These are phyloP conservation scores for Protobothrops mucrosquamatus DNA, from an alignment of 2,113 vertebrate genomes.

Conservation along the genomic window DNA sequence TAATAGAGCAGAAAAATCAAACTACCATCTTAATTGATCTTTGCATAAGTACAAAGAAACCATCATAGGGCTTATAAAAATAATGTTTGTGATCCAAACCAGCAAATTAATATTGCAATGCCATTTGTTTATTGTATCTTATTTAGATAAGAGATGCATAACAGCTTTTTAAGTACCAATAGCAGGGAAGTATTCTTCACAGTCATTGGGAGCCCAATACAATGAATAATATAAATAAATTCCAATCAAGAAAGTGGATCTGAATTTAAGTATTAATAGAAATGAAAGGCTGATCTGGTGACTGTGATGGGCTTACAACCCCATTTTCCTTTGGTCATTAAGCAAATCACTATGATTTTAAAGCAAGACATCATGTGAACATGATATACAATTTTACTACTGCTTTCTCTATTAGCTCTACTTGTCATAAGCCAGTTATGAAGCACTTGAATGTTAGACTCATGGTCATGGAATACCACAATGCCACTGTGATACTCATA, in stretches of 20 bases:
- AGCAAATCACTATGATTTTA: neutral
- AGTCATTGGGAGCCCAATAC: neutral
- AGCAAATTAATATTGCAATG: neutral
- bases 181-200: neutral
- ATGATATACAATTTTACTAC: neutral
- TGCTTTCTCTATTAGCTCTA: neutral
- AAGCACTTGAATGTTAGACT: neutral
- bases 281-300: neutral
- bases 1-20: neutral
- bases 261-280: neutral
- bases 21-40: neutral
- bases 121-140: neutral
- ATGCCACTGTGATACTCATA: neutral
- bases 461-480: neutral
- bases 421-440: neutral
- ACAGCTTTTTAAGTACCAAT: neutral
- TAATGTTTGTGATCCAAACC: neutral
- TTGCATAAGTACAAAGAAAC: neutral
- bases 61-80: neutral
- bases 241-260: neutral
- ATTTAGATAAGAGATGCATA: neutral
- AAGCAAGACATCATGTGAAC: neutral
- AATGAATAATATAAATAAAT: neutral
- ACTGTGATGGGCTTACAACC: neutral
- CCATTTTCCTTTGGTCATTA: neutral